Conservation (phyloP, 2,797 vertebrate genomes). For the Arrhamphus sclerolepis region DNA sequence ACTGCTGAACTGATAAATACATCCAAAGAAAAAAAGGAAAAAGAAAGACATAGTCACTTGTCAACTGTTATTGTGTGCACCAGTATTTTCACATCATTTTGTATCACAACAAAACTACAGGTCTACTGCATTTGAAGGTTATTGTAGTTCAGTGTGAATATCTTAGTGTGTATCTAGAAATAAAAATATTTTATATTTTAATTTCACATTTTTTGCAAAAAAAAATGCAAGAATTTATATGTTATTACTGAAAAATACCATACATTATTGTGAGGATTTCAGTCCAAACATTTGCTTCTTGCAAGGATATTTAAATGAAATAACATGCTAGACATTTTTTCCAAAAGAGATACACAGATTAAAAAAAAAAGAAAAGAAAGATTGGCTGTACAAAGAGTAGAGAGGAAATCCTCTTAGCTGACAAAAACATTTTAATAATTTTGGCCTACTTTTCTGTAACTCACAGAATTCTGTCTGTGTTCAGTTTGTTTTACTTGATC, state of each 20-base stretch:
- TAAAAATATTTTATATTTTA: conserved; percentile 48
- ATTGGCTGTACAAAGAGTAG: conserved; percentile 25
- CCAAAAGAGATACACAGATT: conserved; percentile 6
- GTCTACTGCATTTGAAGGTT: conserved; percentile 3
- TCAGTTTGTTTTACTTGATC: conserved; percentile 40
- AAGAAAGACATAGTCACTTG: conserved; percentile 36
- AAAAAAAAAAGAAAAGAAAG: conserved; percentile 15
- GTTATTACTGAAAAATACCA: conserved; percentile 27
- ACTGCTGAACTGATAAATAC: conserved; percentile 67
- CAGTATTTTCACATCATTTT: conserved; percentile 22
- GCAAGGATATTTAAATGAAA: conserved; percentile 27
- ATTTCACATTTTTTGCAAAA: conserved; percentile 33
- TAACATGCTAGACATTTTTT: conserved; percentile 23
- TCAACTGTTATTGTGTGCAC: conserved; percentile 33
- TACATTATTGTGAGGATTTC: conserved; percentile 11
- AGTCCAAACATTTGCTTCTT: conserved; percentile 7
- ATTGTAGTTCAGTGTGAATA: conserved; percentile 7
- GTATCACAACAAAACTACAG: conserved; percentile 9
- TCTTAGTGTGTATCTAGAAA: conserved; percentile 18
- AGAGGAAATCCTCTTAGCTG: conserved; percentile 38
- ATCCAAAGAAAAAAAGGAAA: conserved; percentile 48
- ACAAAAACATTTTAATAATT: conserved; percentile 63
- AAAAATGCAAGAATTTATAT: conserved; percentile 29
- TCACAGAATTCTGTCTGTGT: conserved; percentile 37
- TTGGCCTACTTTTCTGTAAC: conserved; percentile 67